phyloP scores from a whole-genome alignment of 2,888 invertebrate species.

The Carabus problematicus region DNA sequence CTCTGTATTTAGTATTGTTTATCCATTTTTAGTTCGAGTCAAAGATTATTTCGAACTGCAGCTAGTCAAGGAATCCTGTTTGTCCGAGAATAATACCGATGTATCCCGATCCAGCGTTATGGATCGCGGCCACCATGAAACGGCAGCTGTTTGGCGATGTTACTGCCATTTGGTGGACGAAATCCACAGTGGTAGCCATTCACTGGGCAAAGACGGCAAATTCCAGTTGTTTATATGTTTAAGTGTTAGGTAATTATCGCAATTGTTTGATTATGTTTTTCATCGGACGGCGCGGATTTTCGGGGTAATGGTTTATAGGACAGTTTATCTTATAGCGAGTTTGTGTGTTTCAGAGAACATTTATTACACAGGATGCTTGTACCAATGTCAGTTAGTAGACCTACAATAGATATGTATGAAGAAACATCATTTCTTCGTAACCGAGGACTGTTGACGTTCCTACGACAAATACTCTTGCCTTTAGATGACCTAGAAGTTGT shows the following conservation, averaged over 20 bases:
- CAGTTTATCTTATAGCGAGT: not conserved
- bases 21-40: conserved; percentile 68
- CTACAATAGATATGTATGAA: conserved; percentile 94
- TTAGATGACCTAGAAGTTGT: conserved; percentile 89
- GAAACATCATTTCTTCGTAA: conserved; percentile 94
- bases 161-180: conserved; percentile 90
- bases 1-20: not conserved
- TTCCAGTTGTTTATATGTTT: conserved; percentile 97
- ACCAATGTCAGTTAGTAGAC: conserved; percentile 89
- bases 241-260: conserved; percentile 76
- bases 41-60: conserved; percentile 83
- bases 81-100: conserved; percentile 48
- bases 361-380: conserved; percentile 88
- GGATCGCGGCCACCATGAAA: conserved; percentile 59
- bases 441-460: conserved; percentile 82
- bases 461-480: conserved; percentile 89
- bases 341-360: conserved; percentile 73
- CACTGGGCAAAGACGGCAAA: conserved; percentile 97
- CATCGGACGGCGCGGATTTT: no score
- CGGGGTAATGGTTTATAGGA: no score
- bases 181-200: conserved; percentile 82
- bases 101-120: conserved; percentile 52
- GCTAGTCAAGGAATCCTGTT: conserved; percentile 66
- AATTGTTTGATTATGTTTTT: not conserved
- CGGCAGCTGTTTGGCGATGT: conserved; percentile 80